Evolutionary conservation across 2,888 invertebrate genomes (phyloP).

Genomic region (Chromoteleia sp.): DNA sequence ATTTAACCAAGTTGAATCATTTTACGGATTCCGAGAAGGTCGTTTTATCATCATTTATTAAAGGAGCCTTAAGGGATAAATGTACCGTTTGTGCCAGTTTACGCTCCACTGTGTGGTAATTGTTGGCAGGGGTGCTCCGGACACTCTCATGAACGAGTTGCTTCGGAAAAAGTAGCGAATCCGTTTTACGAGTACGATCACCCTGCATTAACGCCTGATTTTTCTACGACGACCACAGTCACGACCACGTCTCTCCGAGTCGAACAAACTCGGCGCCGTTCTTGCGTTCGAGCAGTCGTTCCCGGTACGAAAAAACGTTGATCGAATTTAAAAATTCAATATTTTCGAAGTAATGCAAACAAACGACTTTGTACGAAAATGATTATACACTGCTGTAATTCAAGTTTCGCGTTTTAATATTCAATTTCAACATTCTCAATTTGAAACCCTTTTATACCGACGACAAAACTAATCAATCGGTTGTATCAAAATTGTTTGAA

Average conservation of each 20-base stretch:
- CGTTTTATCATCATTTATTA: conserved; percentile 60
- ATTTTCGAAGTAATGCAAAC: too few species aligned
- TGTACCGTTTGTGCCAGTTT: conserved; percentile 52
- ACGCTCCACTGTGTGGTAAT: conserved; percentile 56
- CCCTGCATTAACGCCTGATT: conserved; percentile 64
- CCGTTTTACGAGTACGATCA: conserved; percentile 73
- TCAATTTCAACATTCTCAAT: too few species aligned
- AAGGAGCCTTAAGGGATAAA: conserved; percentile 50
- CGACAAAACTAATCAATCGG: too few species aligned
- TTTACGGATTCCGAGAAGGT: conserved; percentile 51
- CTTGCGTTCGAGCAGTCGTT: neutral
- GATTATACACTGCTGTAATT: too few species aligned
- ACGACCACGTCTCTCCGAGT: conserved; percentile 8
- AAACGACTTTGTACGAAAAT: too few species aligned
- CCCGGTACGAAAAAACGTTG: neutral
- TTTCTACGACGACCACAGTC: conserved; percentile 36
- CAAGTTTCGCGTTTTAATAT: too few species aligned
- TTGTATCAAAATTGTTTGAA: too few species aligned
- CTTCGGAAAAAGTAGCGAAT: conserved; percentile 60
- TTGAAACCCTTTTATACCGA: too few species aligned
- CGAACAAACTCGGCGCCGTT: conserved; percentile 5
- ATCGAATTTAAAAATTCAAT: neutral
- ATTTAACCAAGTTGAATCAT: conserved; percentile 49
- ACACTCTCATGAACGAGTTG: conserved; percentile 43
- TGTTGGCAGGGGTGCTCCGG: conserved; percentile 50